Conservation (phyloP, 2,888 invertebrate genomes). For the Digitonthophagus gazella region DNA sequence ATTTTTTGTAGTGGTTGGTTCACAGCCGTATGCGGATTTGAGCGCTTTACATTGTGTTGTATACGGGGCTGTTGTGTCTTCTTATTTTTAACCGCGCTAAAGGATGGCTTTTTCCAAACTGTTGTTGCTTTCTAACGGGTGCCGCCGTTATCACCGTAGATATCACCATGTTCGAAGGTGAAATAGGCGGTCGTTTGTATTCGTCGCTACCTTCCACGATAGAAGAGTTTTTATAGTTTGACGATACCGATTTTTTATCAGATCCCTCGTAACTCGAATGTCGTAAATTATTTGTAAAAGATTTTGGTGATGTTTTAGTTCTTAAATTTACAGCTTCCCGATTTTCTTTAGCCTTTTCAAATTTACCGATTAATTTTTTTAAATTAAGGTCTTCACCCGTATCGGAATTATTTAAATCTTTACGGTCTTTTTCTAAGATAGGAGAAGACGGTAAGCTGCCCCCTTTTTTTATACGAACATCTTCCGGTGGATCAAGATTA, state of each 20-base stretch:
- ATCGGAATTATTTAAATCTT: constrained; percentile 33
- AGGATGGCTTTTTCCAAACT: constrained; percentile 91
- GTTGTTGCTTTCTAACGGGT: constrained; percentile 71
- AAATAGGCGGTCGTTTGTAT: constrained; percentile 50
- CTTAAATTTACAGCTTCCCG: constrained; percentile 39
- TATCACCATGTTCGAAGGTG: constrained; percentile 59
- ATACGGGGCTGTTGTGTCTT: constrained; percentile 79
- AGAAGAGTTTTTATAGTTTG: constrained; percentile 36
- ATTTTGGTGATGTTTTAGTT: constrained; percentile 28
- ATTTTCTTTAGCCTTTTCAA: constrained; percentile 52
- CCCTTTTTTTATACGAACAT: constrained; percentile 47
- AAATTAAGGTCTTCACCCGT: constrained; percentile 66
- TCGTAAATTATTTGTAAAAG: constrained; percentile 35
- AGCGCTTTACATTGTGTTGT: constrained; percentile 78
- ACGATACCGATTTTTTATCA: constrained; percentile 41
- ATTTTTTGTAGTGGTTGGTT: constrained; percentile 8
- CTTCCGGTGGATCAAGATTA: constrained; percentile 30
- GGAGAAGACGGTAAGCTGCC: constrained; percentile 64
- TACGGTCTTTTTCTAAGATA: constrained; percentile 47
- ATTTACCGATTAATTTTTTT: constrained; percentile 72
- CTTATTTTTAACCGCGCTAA: constrained; percentile 81
- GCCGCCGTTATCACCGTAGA: constrained; percentile 70
- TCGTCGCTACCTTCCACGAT: constrained; percentile 40
- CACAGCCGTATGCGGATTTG: constrained; percentile 22
- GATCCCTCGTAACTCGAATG: constrained; percentile 48